Base-by-base conservation (phyloP, 2,888 invertebrate genomes). In the Electrophaes corylata region DNA sequence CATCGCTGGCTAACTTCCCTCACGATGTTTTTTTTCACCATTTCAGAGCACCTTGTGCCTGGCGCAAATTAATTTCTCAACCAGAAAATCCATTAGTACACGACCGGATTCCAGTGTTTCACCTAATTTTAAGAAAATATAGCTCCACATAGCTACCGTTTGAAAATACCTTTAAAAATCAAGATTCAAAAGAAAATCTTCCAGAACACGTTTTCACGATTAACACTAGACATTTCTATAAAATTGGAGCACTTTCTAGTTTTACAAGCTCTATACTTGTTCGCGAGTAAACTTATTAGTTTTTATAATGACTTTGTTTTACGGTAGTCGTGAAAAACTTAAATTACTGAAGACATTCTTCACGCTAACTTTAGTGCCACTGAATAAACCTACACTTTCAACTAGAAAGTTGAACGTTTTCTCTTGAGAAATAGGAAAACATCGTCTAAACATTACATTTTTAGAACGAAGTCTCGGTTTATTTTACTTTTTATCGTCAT, bases 271-370 rank as follows among this genome's bases (percentile, higher is more conserved):
- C 73, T 78, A 10, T 71, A 73, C 65, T 75, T 71, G 71, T 71
- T 76, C 70, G 67, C 69, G 64, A 71, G 71, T 72, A 75, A 79
- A 76, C 74, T 79, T 76, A 72, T 74, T 78, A 79, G 69, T 75
- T 78, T 78, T 75, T 64, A 67, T 69, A 72, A 73, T 73, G 65
- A 68, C 54, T 71, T 70, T 64, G 66, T 75, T 74, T 71, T 70
- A 70, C 62, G 62, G 60, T 61, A 60, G 67, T 71, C 55, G 66
- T 67, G 64, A 52, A 62, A 74, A 78, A 67, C 71, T 78, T 73
- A 73, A 74, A 76, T 69, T 67, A 68, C 65, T 45, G 61, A 67
- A 66, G 49, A 58, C 69, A 69, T 70, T 71, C 67, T 75, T 70
- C 74, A 70, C 70, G 69, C 72, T 76, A 79, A 73, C 77, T 78